Percentiles rank a stretch among this genome's conserved stretches.
Evolutionary conservation across 2,888 invertebrate genomes (phyloP).

Genomic region (Chloroclysta siterata): DNA sequence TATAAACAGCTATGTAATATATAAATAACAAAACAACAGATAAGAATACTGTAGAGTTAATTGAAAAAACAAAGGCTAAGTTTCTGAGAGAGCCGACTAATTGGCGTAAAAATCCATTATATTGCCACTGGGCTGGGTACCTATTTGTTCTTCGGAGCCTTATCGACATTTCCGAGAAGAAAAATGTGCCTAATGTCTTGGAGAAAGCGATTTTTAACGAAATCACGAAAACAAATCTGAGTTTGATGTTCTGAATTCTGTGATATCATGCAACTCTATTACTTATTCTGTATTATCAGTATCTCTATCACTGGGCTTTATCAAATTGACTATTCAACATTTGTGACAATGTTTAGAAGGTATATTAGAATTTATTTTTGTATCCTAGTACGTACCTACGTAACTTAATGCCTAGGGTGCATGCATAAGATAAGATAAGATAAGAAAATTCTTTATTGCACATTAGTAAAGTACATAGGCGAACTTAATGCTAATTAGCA

Average conservation of each 20-base stretch:
- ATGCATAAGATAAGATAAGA: no score
- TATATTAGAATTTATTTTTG: no score
- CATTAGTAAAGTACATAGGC: no score
- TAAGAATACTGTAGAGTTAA: not conserved
- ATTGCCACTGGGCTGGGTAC: constrained; percentile 30
- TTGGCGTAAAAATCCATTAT: constrained; percentile 47
- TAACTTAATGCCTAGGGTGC: no score
- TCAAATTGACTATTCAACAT: no score
- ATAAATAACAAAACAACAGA: not conserved
- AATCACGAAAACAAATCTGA: constrained; percentile 35
- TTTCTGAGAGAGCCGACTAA: constrained; percentile 35
- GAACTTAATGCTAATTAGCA: no score
- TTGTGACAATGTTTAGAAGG: no score
- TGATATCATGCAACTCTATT: constrained; percentile 16
- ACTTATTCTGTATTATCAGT: no score
- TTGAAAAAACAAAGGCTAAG: constrained; percentile 25
- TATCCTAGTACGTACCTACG: no score
- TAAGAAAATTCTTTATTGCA: no score
- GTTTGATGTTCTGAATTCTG: constrained; percentile 28
- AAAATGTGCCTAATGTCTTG: constrained; percentile 48
- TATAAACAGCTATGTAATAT: no score
- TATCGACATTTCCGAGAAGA: constrained; percentile 32
- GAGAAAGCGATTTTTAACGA: constrained; percentile 39
- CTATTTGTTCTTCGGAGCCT: constrained; percentile 34
- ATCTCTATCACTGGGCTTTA: no score